Conservation (phyloP, 2,888 invertebrate species). For the Cephus pygmeus region DNA sequence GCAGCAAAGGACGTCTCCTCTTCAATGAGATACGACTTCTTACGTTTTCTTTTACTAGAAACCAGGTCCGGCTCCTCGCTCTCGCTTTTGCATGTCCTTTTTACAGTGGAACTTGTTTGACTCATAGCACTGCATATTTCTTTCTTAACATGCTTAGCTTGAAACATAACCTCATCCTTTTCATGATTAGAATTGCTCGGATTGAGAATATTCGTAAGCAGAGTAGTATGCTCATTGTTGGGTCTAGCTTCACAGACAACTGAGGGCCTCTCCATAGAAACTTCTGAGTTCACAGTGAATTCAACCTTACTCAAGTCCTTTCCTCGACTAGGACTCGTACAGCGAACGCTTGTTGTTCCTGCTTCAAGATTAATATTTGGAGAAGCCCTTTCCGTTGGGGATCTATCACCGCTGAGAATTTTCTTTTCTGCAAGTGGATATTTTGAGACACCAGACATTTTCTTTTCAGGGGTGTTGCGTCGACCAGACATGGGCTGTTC, state of each 20-base stretch:
- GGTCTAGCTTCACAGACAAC: not conserved
- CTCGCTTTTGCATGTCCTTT: slow-evolving; percentile 8
- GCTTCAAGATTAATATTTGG: not conserved
- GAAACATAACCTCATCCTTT: not conserved
- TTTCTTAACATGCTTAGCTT: not conserved
- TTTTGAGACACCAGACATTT: not conserved
- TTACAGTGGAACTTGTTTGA: not conserved
- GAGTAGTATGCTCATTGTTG: not conserved
- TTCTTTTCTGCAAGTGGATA: not conserved
- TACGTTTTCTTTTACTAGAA: slow-evolving; percentile 22
- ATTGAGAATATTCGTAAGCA: not conserved
- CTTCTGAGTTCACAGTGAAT: not conserved
- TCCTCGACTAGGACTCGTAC: not conserved
- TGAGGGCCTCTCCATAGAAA: not conserved
- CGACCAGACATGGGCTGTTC: not conserved
- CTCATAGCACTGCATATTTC: not conserved
- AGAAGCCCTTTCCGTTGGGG: not conserved
- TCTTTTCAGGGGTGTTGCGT: not conserved
- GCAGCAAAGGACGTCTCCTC: slow-evolving; percentile 1
- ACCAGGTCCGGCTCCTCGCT: slow-evolving; percentile 5
- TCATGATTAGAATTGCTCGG: not conserved
- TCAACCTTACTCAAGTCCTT: not conserved
- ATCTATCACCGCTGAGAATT: not conserved
- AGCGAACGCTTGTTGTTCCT: not conserved
- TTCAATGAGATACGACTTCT: not conserved